phyloP scores from a whole-genome alignment of 2,888 invertebrate genomes.

The Rotaria magnacalcarata region DNA sequence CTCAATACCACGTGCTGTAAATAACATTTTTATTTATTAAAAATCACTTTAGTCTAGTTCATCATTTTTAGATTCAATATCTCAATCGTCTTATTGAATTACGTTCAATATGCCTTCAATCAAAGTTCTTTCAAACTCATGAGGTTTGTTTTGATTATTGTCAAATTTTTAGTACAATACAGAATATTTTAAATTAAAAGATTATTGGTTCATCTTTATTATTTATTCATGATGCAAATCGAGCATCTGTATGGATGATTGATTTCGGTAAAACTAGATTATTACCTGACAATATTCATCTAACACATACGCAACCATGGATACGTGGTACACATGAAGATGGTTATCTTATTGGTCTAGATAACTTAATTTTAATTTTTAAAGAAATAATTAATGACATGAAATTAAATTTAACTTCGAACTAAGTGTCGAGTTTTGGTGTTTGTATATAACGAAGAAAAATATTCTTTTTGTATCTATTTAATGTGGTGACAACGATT shows the following conservation, averaged over 20 bases:
- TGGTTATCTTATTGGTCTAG: slow-evolving; percentile 84
- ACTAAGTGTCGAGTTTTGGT: background rate
- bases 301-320: slow-evolving; percentile 79
- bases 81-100: slow-evolving; percentile 39
- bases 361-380: slow-evolving; percentile 81
- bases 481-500: background rate
- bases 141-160: slow-evolving; percentile 39
- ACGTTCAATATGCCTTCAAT: slow-evolving; percentile 10
- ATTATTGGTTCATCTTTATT: slow-evolving; percentile 58
- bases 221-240: slow-evolving; percentile 56
- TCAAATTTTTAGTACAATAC: background rate
- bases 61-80: slow-evolving; percentile 41
- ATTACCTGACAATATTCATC: slow-evolving; percentile 65
- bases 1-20: slow-evolving; percentile 28
- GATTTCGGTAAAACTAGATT: slow-evolving; percentile 59
- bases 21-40: too few relatives aligned
- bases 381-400: slow-evolving; percentile 48
- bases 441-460: background rate
- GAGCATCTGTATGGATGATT: slow-evolving; percentile 58
- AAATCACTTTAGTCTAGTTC: too few relatives aligned
- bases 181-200: slow-evolving; percentile 49
- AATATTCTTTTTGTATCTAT: background rate
- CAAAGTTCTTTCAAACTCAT: slow-evolving; percentile 46
- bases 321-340: slow-evolving; percentile 88
- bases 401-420: background rate